phyloP scores from a whole-genome alignment of 2,797 vertebrate genomes.

The Amblyraja radiata region DNA sequence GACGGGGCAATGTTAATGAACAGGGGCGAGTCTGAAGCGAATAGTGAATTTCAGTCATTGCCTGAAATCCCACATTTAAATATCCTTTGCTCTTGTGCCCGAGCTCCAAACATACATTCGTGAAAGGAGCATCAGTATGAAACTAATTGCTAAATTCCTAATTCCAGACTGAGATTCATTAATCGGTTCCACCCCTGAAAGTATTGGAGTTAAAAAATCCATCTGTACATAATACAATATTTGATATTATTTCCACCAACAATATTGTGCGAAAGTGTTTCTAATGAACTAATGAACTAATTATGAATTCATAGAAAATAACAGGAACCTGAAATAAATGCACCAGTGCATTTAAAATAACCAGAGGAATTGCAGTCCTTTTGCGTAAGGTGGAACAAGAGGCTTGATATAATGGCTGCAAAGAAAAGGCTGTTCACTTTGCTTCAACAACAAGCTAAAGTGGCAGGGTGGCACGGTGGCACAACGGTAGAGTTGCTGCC shows the following conservation, averaged over 20 bases:
- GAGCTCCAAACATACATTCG: background rate
- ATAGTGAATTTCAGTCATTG: background rate
- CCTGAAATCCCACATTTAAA: background rate
- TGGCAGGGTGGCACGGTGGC: too few species aligned
- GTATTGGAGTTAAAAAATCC: background rate
- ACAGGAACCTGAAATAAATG: background rate
- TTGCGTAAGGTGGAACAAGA: background rate
- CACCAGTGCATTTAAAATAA: background rate
- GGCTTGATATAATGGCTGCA: background rate
- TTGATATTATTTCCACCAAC: background rate
- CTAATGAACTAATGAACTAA: background rate
- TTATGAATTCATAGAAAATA: background rate
- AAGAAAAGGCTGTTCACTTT: background rate
- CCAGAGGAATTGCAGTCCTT: background rate
- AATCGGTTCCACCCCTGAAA: background rate
- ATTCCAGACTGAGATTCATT: background rate
- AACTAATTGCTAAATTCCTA: background rate
- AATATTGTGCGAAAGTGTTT: background rate
- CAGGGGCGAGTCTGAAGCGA: background rate
- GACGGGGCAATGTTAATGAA: background rate
- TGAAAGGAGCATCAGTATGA: background rate
- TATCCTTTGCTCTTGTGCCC: background rate
- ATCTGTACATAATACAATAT: background rate
- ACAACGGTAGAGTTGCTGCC: too few species aligned
- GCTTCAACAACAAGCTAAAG: background rate